Conservation (phyloP, 1,140 invertebrate genomes). For the Pollicipes pollicipes region DNA sequence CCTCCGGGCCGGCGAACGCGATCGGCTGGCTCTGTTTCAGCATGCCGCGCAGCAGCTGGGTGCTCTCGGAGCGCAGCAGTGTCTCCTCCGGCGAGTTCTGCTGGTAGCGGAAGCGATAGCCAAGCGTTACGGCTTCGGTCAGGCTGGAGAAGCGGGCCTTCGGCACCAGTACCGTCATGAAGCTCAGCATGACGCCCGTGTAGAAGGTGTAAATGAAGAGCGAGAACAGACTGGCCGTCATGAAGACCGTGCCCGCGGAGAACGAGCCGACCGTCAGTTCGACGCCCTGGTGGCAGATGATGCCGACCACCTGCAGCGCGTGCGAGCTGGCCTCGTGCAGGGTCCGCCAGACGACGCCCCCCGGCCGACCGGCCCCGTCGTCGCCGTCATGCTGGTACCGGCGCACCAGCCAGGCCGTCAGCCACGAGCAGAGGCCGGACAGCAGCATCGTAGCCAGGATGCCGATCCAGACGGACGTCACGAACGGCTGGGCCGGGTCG, state of each 20-base stretch:
- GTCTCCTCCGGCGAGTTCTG: neutral
- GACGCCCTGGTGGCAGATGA: neutral
- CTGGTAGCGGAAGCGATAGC: neutral
- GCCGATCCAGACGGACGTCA: neutral
- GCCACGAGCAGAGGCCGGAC: neutral
- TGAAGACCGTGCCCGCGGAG: neutral
- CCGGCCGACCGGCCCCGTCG: too few species aligned
- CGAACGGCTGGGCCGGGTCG: neutral
- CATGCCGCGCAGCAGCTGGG: neutral
- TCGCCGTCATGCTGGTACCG: neutral
- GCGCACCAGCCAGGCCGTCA: neutral
- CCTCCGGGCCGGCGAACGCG: neutral
- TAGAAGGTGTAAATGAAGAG: neutral
- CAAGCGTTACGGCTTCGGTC: too few species aligned
- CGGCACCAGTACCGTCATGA: neutral
- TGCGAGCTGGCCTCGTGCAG: neutral
- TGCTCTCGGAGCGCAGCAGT: neutral
- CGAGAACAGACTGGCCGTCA: neutral
- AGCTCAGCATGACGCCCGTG: neutral
- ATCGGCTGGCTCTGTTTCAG: neutral
- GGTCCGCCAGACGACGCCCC: too few species aligned
- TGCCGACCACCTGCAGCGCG: neutral
- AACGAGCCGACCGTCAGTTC: neutral
- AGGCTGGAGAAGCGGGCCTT: neutral
- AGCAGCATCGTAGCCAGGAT: neutral